Conservation (phyloP, 2,797 vertebrate species). For the Columba guinea region DNA sequence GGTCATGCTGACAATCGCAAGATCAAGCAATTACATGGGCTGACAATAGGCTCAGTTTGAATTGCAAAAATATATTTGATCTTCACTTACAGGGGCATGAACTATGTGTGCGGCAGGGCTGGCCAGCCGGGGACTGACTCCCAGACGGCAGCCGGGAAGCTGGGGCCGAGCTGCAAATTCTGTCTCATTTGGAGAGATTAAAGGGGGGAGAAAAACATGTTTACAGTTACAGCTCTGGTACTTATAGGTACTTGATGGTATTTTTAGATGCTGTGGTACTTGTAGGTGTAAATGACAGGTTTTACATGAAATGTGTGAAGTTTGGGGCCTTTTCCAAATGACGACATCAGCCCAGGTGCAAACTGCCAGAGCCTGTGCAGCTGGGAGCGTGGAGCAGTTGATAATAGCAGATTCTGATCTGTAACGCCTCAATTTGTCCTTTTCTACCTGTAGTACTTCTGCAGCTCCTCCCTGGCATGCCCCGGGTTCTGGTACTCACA, state of each 20-base stretch:
- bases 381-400: neutral
- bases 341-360: neutral
- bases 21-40: neutral
- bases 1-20: neutral
- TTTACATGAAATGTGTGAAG: neutral
- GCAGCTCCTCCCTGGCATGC: neutral
- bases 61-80: neutral
- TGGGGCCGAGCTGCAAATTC: neutral
- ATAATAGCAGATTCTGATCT: neutral
- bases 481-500: neutral
- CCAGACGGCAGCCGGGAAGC: too few species aligned
- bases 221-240: neutral
- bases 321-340: neutral
- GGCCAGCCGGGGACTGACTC: neutral
- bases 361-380: neutral
- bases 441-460: slow-evolving; percentile 9
- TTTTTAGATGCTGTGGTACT: slow-evolving; percentile 30
- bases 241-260: neutral
- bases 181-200: neutral
- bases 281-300: slow-evolving; percentile 9
- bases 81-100: neutral
- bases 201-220: slow-evolving; percentile 8
- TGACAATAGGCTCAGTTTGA: neutral
- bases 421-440: neutral
- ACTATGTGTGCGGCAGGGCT: neutral